Evolutionary conservation across 2,888 invertebrate genomes (phyloP).

Genomic region (Drepanosiphum platanoidis): DNA sequence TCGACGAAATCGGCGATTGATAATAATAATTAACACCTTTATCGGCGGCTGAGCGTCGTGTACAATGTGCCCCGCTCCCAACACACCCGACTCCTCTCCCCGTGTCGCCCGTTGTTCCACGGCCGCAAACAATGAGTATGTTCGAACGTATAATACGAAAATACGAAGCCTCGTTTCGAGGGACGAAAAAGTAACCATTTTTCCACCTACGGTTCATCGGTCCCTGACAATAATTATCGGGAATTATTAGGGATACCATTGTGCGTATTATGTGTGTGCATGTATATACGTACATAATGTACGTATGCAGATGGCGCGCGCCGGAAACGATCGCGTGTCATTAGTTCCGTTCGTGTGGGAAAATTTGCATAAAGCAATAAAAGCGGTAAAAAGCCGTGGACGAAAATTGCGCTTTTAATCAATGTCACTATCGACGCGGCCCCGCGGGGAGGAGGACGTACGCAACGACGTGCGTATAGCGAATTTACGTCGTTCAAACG

Average conservation of each 20-base stretch:
- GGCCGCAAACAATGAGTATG: neutral
- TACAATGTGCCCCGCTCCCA: neutral
- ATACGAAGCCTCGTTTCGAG: neutral
- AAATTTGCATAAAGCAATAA: conserved; percentile 57
- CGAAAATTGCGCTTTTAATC: conserved; percentile 11
- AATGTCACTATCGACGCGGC: neutral
- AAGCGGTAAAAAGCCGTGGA: conserved; percentile 5
- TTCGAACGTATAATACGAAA: neutral
- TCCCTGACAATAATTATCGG: conserved; percentile 49
- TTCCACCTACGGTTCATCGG: conserved; percentile 47
- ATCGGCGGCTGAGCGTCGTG: neutral
- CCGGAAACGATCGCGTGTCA: conserved; percentile 53
- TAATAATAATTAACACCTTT: conserved; percentile 42
- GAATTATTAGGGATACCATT: conserved; percentile 12
- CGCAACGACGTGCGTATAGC: neutral
- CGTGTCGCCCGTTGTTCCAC: neutral
- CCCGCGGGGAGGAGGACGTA: neutral
- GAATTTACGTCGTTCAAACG: neutral
- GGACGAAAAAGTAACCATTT: conserved; percentile 14
- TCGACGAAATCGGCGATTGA: conserved; percentile 3
- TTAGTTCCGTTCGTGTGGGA: conserved; percentile 47
- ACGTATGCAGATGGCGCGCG: conserved; percentile 37
- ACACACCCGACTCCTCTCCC: neutral
- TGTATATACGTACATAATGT: conserved; percentile 4
- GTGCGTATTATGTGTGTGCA: neutral